Conservation (phyloP, 1,140 invertebrate genomes). For the Drosophila azteca region DNA sequence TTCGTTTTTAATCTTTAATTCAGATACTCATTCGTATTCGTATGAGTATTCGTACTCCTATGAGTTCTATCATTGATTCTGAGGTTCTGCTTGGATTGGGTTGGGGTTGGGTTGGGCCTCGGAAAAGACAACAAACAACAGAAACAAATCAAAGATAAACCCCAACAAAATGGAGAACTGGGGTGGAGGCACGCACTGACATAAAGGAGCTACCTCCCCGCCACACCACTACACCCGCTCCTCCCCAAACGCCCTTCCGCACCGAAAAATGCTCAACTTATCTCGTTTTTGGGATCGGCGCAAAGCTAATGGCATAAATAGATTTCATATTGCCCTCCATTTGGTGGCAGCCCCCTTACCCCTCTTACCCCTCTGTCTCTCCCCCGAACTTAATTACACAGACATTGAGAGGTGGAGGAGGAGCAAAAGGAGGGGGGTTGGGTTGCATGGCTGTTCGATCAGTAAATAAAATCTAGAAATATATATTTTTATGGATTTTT, state of each 20-base stretch:
- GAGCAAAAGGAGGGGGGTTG: no score
- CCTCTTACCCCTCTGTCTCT: not conserved
- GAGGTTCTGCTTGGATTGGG: not conserved
- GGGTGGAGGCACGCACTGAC: constrained; percentile 1
- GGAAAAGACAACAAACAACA: not conserved
- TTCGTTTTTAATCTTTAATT: constrained; percentile 79
- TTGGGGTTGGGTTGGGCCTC: constrained; percentile 34
- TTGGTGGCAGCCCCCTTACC: constrained; percentile 8
- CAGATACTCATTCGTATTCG: constrained; percentile 11
- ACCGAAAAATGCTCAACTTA: constrained; percentile 48
- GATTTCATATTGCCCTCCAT: constrained; percentile 72
- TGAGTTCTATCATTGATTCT: no score
- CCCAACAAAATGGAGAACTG: constrained; percentile 40
- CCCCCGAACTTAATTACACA: constrained; percentile 72
- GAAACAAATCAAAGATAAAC: constrained; percentile 39
- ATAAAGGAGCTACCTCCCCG: constrained; percentile 47
- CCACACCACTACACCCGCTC: no score
- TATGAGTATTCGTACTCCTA: no score
- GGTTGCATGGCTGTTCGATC: constrained; percentile 39
- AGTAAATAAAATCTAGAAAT: constrained; percentile 82
- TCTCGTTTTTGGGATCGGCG: constrained; percentile 65
- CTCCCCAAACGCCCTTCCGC: no score
- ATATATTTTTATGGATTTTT: constrained; percentile 83
- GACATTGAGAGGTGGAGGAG: not conserved
- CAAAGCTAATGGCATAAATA: constrained; percentile 81